A percentile compares a stretch with the other conserved stretches of the same genome.
Conservation (phyloP, 53 echinoderm and acorn worm genomes). For the Apostichopus leukothele region DNA sequence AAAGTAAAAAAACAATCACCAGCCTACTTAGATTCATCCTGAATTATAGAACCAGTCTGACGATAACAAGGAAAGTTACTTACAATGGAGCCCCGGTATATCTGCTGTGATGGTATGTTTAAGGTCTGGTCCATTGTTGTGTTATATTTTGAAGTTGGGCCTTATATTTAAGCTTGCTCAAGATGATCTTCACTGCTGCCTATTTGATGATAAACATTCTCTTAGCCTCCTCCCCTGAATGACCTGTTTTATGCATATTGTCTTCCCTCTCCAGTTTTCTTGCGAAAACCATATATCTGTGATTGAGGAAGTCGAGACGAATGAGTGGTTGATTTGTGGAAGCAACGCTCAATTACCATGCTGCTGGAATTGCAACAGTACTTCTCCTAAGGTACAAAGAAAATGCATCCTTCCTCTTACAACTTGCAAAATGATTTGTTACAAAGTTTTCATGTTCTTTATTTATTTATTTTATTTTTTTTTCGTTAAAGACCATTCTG, state of each 20-base stretch:
- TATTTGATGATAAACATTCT: no score
- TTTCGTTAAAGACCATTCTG: not conserved
- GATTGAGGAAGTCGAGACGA: not conserved
- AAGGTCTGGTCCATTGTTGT: no score
- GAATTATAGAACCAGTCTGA: no score
- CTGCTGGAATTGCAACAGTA: conserved; percentile 8
- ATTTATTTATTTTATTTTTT: not conserved
- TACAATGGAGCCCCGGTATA: no score
- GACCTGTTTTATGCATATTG: not conserved
- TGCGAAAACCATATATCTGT: conserved; percentile 18
- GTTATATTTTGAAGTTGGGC: no score
- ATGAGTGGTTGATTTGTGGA: not conserved
- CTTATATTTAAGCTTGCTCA: no score
- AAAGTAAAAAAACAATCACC: no score
- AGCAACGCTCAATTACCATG: not conserved
- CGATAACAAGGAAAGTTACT: no score
- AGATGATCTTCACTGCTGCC: no score
- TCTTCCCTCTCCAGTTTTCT: not conserved
- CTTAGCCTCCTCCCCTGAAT: no score
- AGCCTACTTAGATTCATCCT: no score
- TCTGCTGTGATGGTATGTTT: no score
- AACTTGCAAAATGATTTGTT: not conserved
- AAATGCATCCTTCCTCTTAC: not conserved
- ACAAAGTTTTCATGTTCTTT: not conserved
- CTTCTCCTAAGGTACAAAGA: not conserved